A percentile compares a stretch with the other conserved stretches of the same genome.
phyloP scores from a whole-genome alignment of 1,140 invertebrate species.

The Acyrthosiphon pisum region DNA sequence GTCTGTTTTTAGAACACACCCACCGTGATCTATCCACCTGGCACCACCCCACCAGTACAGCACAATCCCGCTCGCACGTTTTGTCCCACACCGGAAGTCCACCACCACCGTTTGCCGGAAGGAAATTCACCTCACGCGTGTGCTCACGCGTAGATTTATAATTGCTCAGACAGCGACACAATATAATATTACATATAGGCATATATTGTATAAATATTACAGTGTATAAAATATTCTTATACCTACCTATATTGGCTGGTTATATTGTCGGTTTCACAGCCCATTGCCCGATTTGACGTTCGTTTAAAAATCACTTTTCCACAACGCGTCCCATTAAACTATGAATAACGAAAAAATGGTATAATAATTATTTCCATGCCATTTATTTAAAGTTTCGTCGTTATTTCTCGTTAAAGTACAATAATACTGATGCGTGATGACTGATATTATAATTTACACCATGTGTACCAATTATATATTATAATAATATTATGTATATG shows the following conservation, averaged over 20 bases:
- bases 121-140: constrained; percentile 25
- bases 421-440: background rate
- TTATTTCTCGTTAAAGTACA: background rate
- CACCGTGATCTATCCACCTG: background rate
- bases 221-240: background rate
- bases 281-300: background rate
- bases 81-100: background rate
- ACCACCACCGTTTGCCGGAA: background rate
- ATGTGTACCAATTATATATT: too few relatives aligned
- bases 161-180: background rate
- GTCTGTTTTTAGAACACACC: constrained; percentile 25
- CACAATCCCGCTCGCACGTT: too few relatives aligned
- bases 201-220: background rate
- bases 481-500: background rate
- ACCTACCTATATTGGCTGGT: background rate
- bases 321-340: background rate
- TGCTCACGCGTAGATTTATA: constrained; percentile 43
- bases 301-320: background rate
- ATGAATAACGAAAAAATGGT: background rate
- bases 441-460: too few relatives aligned
- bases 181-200: background rate
- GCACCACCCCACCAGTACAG: background rate
- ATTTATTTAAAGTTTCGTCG: background rate
- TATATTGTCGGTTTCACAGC: background rate
- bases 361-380: background rate